These are phyloP conservation scores for Pao palembangensis DNA, from an alignment of 2,113 vertebrate genomes.

Conservation along the genomic window DNA sequence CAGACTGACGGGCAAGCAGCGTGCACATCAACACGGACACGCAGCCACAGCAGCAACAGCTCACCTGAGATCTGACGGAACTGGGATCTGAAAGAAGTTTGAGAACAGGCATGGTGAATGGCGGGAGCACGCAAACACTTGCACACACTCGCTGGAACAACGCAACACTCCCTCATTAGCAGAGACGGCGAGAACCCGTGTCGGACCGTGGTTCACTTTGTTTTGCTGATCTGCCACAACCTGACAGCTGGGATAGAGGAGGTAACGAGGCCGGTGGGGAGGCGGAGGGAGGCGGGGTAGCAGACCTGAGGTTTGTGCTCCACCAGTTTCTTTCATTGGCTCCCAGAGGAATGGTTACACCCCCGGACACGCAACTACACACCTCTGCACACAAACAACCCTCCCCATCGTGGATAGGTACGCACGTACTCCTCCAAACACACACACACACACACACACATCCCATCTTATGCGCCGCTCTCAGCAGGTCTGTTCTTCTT, in stretches of 20 bases:
- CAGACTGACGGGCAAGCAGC: background rate
- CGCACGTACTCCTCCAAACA: conserved; percentile 1
- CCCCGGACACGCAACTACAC: conserved; percentile 31
- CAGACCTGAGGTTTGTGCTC: conserved; percentile 71
- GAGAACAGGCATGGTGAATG: conserved; percentile 69
- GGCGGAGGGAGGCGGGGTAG: background rate
- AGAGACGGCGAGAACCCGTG: conserved; percentile 48
- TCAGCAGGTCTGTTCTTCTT: conserved; percentile 30
- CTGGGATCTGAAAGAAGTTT: conserved; percentile 86
- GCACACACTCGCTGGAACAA: conserved; percentile 52
- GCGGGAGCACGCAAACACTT: conserved; percentile 61
- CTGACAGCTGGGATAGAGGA: conserved; percentile 68
- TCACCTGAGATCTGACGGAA: conserved; percentile 86
- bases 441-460: conserved; percentile 5
- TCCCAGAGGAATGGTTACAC: conserved; percentile 60
- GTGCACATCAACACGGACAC: conserved; percentile 9
- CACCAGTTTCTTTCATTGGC: conserved; percentile 74
- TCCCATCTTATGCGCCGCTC: background rate
- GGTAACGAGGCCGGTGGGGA: conserved; percentile 54
- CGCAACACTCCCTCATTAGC: conserved; percentile 70
- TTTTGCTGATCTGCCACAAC: conserved; percentile 67
- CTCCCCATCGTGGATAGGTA: conserved; percentile 35
- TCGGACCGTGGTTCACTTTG: conserved; percentile 64
- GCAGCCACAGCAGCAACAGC: conserved; percentile 44
- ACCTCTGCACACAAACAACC: conserved; percentile 21